Conservation (phyloP, 2,797 vertebrate genomes). For the Caiman crocodilus region DNA sequence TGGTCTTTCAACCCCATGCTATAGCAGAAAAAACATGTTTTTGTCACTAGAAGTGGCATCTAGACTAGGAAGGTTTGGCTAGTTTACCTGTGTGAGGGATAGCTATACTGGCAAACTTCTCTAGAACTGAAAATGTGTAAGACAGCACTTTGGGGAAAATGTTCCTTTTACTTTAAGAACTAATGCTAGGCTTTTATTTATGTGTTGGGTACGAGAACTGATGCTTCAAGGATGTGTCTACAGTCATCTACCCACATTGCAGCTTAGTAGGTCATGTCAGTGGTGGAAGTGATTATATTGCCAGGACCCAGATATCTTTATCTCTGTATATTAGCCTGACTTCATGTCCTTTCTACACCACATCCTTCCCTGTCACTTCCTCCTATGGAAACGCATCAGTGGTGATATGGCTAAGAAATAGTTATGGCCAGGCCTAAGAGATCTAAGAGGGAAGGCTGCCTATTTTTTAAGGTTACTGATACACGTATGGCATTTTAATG, state of each 20-base stretch:
- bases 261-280: background rate
- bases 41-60: background rate
- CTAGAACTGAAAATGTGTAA: background rate
- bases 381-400: slow-evolving; percentile 14
- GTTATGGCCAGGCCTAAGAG: background rate
- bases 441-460: background rate
- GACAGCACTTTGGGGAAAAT: background rate
- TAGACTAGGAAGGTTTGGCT: background rate
- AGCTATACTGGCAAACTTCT: background rate
- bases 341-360: background rate
- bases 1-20: background rate
- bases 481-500: background rate
- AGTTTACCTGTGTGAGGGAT: background rate
- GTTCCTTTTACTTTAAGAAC: background rate
- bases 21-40: background rate
- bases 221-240: background rate
- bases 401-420: slow-evolving; percentile 15
- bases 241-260: background rate
- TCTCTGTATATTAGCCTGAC: background rate
- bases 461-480: background rate
- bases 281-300: background rate
- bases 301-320: slow-evolving; percentile 7
- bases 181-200: background rate
- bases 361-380: background rate
- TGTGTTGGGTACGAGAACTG: background rate